Evolutionary conservation across 2,113 vertebrate genomes (phyloP).

Genomic region (Lynx canadensis): DNA sequence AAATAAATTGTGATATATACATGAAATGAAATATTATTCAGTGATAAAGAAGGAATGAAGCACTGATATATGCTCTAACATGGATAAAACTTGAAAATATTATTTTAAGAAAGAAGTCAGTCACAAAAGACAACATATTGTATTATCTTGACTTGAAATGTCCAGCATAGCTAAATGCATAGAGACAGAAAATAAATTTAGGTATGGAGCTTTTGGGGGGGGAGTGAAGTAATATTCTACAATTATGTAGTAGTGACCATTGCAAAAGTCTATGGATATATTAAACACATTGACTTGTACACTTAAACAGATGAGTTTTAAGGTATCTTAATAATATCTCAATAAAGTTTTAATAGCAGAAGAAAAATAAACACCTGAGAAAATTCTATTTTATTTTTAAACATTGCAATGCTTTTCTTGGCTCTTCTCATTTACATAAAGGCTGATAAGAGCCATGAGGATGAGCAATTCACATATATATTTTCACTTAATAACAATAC

Average conservation of each 20-base stretch:
- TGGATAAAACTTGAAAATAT: not conserved
- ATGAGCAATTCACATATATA: not conserved
- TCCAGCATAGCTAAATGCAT: not conserved
- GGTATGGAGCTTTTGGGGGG: fast-evolving
- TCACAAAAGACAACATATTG: not conserved
- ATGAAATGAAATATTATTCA: not conserved
- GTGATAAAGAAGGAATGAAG: not conserved
- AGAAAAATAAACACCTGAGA: not conserved
- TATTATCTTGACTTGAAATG: not conserved
- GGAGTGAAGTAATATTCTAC: not conserved
- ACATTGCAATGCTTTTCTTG: not conserved
- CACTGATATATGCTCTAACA: not conserved
- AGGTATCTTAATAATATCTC: not conserved
- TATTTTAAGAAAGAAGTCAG: not conserved
- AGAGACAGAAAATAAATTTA: not conserved
- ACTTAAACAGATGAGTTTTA: not conserved
- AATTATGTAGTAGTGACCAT: not conserved
- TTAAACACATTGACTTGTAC: not conserved
- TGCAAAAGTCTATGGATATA: not conserved
- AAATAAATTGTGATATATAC: not conserved
- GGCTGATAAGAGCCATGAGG: not conserved
- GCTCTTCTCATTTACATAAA: not conserved
- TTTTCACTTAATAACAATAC: not conserved
- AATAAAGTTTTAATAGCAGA: not conserved
- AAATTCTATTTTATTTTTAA: not conserved